Percentiles rank a stretch among this genome's conserved stretches.
Evolutionary conservation across 2,888 invertebrate genomes (phyloP).

Genomic region (Meandrusa payeni): DNA sequence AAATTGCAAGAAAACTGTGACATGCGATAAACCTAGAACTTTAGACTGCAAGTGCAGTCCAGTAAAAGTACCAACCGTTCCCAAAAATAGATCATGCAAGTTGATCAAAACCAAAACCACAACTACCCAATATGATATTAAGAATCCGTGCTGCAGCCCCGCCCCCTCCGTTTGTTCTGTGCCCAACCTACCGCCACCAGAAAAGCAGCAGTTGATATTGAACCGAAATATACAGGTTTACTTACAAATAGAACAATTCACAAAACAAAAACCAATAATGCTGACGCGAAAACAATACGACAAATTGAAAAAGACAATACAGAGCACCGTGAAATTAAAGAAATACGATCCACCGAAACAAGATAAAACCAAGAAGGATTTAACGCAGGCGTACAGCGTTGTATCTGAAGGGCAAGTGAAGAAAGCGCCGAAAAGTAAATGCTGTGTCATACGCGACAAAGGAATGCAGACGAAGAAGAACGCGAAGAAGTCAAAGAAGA

Average conservation of each 20-base stretch:
- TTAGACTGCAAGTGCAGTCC: conserved; percentile 19
- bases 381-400: conserved; percentile 22
- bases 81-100: conserved; percentile 18
- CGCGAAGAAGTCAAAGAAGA: conserved; percentile 8
- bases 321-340: conserved; percentile 34
- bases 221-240: conserved; percentile 53
- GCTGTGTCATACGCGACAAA: conserved; percentile 5
- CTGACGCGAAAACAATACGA: conserved; percentile 56
- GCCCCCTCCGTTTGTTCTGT: no score
- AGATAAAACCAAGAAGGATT: conserved; percentile 32
- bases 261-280: conserved; percentile 51
- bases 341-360: conserved; percentile 25
- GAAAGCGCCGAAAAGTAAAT: conserved; percentile 30
- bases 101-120: conserved; percentile 24
- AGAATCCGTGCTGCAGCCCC: no score
- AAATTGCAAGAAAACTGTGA: conserved; percentile 4
- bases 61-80: conserved; percentile 8
- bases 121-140: conserved; percentile 21
- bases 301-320: conserved; percentile 55
- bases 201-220: conserved; percentile 35
- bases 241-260: conserved; percentile 47
- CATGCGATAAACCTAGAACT: conserved; percentile 10
- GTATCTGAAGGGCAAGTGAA: conserved; percentile 45
- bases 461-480: no score
- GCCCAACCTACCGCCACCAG: conserved; percentile 29